Evolutionary conservation across 1,140 invertebrate genomes (phyloP).

Genomic region (Teleogryllus occipitalis): DNA sequence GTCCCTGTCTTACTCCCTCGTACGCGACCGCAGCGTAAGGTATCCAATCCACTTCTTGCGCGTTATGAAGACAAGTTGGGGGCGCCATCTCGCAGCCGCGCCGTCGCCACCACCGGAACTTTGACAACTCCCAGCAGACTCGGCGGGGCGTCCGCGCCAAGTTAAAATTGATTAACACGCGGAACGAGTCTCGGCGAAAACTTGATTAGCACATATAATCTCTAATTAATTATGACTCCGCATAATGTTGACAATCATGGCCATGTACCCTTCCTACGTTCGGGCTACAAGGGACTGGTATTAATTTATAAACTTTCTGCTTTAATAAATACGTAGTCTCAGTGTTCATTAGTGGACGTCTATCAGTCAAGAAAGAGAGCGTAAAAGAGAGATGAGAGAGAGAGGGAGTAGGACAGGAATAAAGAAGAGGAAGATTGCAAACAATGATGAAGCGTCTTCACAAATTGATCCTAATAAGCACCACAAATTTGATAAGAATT

Average conservation of each 20-base stretch:
- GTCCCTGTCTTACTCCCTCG: no score
- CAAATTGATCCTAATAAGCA: no score
- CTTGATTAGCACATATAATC: constrained; percentile 5
- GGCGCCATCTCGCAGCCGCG: background rate
- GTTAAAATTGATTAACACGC: background rate
- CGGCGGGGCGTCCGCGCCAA: background rate
- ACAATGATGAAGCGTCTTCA: background rate
- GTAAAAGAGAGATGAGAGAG: background rate
- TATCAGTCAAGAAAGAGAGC: background rate
- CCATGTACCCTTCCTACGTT: background rate
- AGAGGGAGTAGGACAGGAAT: background rate
- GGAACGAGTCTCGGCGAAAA: background rate
- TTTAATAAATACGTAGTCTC: background rate
- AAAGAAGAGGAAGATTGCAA: background rate
- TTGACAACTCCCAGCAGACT: background rate
- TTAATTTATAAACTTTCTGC: background rate
- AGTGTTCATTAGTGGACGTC: background rate
- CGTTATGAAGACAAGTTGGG: background rate
- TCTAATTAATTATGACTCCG: background rate
- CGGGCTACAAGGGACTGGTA: background rate
- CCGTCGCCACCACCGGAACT: background rate
- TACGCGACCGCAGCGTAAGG: no score
- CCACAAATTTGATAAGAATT: no score
- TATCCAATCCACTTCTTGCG: no score
- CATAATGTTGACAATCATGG: constrained; percentile 4